These are phyloP conservation scores for Amphipyra berbera DNA, from an alignment of 2,888 invertebrate genomes.

Conservation along the genomic window DNA sequence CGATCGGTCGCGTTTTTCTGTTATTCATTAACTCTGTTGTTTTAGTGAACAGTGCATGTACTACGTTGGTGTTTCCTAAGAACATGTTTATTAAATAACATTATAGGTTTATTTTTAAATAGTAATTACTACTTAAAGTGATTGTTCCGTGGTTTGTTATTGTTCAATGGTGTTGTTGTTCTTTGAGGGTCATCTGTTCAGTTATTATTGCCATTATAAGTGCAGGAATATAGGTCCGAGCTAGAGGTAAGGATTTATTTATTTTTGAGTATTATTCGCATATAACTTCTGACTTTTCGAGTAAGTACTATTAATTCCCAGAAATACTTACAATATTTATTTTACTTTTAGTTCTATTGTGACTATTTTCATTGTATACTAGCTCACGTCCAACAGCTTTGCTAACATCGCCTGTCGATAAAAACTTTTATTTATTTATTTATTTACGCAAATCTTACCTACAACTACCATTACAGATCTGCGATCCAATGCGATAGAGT, in stretches of 20 bases:
- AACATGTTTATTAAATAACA: neutral
- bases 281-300: no score
- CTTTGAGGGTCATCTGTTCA: neutral
- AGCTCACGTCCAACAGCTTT: no score
- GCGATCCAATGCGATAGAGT: no score
- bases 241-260: slow-evolving; percentile 1
- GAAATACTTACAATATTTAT: no score
- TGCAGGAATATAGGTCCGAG: neutral
- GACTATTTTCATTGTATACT: no score
- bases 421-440: no score
- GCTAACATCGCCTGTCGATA: no score
- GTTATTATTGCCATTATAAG: neutral
- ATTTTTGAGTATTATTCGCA: no score
- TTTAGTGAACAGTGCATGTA: slow-evolving; percentile 28
- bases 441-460: no score
- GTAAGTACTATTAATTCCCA: no score
- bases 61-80: neutral
- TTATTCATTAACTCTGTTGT: slow-evolving; percentile 46
- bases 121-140: neutral
- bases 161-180: slow-evolving; percentile 5
- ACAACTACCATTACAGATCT: no score
- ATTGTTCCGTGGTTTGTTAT: neutral
- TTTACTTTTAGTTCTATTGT: no score
- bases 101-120: neutral
- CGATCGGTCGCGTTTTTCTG: slow-evolving; percentile 36